phyloP scores from a whole-genome alignment of 2,888 invertebrate species.

The Pachycephus smyrnensis region DNA sequence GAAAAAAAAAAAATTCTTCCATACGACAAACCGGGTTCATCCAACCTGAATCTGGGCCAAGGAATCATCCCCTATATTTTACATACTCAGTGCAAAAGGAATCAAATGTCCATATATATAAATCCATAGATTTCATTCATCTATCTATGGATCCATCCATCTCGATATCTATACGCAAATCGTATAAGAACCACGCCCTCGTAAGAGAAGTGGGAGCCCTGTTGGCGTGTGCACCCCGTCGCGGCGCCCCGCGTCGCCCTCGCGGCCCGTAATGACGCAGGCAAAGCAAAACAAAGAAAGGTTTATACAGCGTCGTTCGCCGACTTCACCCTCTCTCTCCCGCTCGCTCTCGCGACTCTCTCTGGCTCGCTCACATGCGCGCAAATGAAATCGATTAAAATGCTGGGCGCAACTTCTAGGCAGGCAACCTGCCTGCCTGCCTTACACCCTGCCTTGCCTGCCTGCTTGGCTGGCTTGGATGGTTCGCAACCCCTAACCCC shows the following conservation, averaged over 20 bases:
- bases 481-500: constrained; percentile 14
- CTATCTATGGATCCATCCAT: background rate
- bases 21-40: background rate
- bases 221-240: constrained; percentile 30
- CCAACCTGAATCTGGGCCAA: too few relatives aligned
- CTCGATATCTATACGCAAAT: constrained; percentile 28
- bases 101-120: background rate
- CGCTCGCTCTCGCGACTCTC: constrained; percentile 32
- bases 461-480: constrained; percentile 7
- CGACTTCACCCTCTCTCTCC: constrained; percentile 38
- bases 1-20: background rate
- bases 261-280: constrained; percentile 70
- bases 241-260: constrained; percentile 38
- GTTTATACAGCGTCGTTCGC: constrained; percentile 68
- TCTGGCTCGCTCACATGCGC: constrained; percentile 72
- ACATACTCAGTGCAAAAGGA: background rate
- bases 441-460: constrained; percentile 23
- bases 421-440: constrained; percentile 59
- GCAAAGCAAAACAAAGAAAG: constrained; percentile 71
- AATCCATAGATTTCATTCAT: background rate
- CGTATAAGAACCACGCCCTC: constrained; percentile 65
- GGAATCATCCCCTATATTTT: background rate
- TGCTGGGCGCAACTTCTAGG: constrained; percentile 74
- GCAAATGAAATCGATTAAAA: constrained; percentile 79
- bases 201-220: constrained; percentile 28